phyloP scores from a whole-genome alignment of 2,113 vertebrate genomes.

The Herpailurus yagouaroundi region DNA sequence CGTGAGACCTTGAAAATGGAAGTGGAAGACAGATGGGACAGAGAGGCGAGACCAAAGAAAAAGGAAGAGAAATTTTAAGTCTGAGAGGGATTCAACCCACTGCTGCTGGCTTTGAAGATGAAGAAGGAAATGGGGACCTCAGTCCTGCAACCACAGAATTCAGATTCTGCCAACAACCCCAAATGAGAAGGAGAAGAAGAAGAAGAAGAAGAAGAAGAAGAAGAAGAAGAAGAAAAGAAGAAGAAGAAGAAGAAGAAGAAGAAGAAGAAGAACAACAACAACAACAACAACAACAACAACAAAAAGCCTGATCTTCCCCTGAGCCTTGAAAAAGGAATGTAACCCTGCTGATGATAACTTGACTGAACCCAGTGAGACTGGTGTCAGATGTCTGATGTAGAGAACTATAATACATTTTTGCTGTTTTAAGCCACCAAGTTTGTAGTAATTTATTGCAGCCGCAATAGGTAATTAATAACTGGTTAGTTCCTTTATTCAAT shows the following conservation, averaged over 20 bases:
- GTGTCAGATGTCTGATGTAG: neutral
- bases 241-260: too few relatives aligned
- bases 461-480: neutral
- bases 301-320: neutral
- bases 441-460: neutral
- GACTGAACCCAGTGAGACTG: neutral
- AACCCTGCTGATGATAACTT: neutral
- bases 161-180: neutral
- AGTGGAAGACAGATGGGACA: neutral
- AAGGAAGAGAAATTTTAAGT: conserved; percentile 28
- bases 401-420: neutral
- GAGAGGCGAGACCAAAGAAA: neutral
- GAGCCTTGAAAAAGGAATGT: neutral
- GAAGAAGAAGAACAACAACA: too few relatives aligned
- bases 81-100: neutral
- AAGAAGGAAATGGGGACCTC: conserved; percentile 63
- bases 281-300: neutral
- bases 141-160: neutral
- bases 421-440: neutral
- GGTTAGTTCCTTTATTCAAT: neutral
- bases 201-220: too few relatives aligned
- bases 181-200: neutral
- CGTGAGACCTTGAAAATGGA: neutral
- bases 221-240: rapidly evolving
- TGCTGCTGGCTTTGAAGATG: neutral